Evolutionary conservation across 2,888 invertebrate genomes (phyloP).

Genomic region (Nomada goodeniana): DNA sequence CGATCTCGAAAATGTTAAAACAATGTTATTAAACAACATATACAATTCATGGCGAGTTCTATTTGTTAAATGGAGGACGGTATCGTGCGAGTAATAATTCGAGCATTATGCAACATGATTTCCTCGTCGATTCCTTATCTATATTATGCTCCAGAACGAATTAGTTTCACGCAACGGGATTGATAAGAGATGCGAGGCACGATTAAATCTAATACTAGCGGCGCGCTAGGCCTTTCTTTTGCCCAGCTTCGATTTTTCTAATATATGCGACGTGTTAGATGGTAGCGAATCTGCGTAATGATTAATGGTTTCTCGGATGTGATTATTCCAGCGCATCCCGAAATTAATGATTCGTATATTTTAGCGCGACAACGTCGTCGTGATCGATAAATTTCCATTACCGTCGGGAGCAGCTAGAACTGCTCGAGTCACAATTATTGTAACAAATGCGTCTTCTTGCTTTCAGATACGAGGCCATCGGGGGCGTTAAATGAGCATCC

Average conservation of each 20-base stretch:
- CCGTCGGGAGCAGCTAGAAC: background rate
- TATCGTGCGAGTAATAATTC: background rate
- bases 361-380: constrained; percentile 1
- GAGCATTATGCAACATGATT: background rate
- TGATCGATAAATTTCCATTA: constrained; percentile 30
- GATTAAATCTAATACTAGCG: background rate
- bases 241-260: background rate
- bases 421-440: background rate
- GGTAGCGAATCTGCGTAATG: constrained; percentile 23
- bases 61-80: background rate
- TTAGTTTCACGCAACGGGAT: background rate
- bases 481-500: background rate
- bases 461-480: background rate
- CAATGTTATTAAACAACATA: background rate
- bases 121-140: background rate
- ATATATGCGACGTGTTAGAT: background rate
- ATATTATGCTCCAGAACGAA: background rate
- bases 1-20: background rate
- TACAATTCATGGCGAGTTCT: too few species aligned
- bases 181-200: background rate
- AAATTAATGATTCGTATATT: constrained; percentile 32
- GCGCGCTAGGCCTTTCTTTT: background rate
- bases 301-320: constrained; percentile 48
- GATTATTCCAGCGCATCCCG: constrained; percentile 31
- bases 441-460: background rate